A percentile compares a stretch with the other conserved stretches of the same genome.
These are phyloP conservation scores for Heterodera filipjevi DNA, from an alignment of 2,888 invertebrate genomes.

Conservation along the genomic window DNA sequence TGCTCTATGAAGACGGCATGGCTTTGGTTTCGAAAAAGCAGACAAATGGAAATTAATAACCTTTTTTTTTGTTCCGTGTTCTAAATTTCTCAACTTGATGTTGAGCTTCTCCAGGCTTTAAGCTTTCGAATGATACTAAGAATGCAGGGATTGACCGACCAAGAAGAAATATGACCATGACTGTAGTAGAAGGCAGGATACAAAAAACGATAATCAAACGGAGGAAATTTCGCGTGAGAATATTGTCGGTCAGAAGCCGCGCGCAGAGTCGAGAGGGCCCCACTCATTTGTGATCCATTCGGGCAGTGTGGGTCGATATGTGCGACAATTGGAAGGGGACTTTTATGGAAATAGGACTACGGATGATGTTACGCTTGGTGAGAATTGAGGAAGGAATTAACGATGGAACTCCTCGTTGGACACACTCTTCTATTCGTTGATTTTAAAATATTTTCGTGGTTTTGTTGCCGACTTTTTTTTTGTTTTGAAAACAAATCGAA, in stretches of 20 bases:
- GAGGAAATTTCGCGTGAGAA: constrained; percentile 38
- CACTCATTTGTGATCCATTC: constrained; percentile 95
- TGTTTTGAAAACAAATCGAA: constrained; percentile 17
- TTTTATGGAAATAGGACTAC: constrained; percentile 91
- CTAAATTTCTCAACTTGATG: too few relatives aligned
- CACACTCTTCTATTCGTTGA: neutral
- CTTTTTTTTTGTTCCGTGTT: too few relatives aligned
- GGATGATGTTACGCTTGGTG: constrained; percentile 78
- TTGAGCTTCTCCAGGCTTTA: too few relatives aligned
- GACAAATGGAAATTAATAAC: too few relatives aligned
- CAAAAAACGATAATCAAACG: constrained; percentile 32
- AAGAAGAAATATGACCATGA: too few relatives aligned
- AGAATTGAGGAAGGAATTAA: constrained; percentile 90
- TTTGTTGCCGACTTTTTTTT: neutral
- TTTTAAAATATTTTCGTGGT: neutral
- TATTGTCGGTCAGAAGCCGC: constrained; percentile 79
- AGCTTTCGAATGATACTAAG: too few relatives aligned
- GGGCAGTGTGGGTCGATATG: constrained; percentile 82
- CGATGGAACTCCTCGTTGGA: constrained; percentile 78
- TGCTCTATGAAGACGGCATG: too few relatives aligned
- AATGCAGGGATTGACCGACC: too few relatives aligned
- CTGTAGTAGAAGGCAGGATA: constrained; percentile 37
- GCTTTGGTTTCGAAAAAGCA: too few relatives aligned
- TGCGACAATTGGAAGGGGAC: constrained; percentile 82
- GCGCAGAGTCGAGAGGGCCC: neutral